phyloP scores from a whole-genome alignment of 2,888 invertebrate genomes.

The Blastobasis lacticolella region DNA sequence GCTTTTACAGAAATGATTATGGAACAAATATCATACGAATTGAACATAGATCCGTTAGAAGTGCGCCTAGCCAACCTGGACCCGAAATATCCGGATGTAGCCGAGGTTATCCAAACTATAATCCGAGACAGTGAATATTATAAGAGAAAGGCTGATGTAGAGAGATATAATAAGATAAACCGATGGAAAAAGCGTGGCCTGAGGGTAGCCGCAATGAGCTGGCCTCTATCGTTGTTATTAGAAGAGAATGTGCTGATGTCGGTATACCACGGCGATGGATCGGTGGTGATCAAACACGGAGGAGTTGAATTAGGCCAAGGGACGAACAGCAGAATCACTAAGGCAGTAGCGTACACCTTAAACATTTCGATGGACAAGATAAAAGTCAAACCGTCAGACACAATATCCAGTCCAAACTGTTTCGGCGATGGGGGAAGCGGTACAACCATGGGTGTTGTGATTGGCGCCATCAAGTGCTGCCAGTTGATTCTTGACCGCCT shows the following conservation, averaged over 20 bases:
- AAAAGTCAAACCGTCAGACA: conserved; percentile 77
- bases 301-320: conserved; percentile 81
- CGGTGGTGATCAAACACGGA: conserved; percentile 75
- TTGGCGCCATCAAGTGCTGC: conserved; percentile 60
- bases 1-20: conserved; percentile 77
- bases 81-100: conserved; percentile 52
- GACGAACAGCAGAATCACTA: conserved; percentile 79
- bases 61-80: conserved; percentile 52
- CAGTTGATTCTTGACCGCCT: conserved; percentile 65
- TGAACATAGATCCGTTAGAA: conserved; percentile 72
- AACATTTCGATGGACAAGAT: conserved; percentile 76
- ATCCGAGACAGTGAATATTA: conserved; percentile 52
- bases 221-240: conserved; percentile 9
- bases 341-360: conserved; percentile 78
- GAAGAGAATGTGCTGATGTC: conserved; percentile 12
- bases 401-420: conserved; percentile 76
- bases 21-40: conserved; percentile 76
- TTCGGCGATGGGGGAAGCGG: conserved; percentile 78
- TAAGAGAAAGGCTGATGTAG: conserved; percentile 49
- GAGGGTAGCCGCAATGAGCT: conserved; percentile 27
- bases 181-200: conserved; percentile 82
- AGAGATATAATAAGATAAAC: conserved; percentile 76
- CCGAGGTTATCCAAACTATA: conserved; percentile 58
- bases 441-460: conserved; percentile 36
- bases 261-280: conserved; percentile 61